Base-by-base conservation (phyloP, 2,888 invertebrate genomes). In the Iphiclides podalirius region DNA sequence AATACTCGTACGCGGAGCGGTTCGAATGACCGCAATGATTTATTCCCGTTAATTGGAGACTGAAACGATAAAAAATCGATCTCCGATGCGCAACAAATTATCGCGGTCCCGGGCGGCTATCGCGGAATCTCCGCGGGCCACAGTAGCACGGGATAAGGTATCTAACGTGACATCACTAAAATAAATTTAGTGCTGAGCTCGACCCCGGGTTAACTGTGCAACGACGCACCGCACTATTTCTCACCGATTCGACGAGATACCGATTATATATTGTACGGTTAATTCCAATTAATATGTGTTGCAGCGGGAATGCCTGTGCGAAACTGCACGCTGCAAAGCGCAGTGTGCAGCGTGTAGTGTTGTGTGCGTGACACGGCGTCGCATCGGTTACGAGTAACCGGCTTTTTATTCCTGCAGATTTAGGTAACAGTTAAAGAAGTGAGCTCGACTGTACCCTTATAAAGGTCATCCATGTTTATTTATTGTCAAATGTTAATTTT, bases 151-250 rank as follows among this genome's bases (percentile, higher is more conserved):
- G 66, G 79, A 74, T 76, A 75, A 75, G 66, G 70, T 79, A 83
- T 82, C 80, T 70, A 60, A 70, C 72, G 62, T 66, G 73, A 79
- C 79, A 83, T 77, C 81, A 75, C 75, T 75, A 75, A 78, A 77
- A 76, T 76, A 77, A 78, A 80, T 80, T 75, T 76, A 79, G 75
- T 75, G 70, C 67, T 70, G 56, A 50, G 48, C 57, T 43, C 53
- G 61, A 63, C 60, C 78, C 64, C 54, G 67, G 79, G 80, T 81
- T 83, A 80, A 81, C 79, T 71, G 74, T 72, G 74, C 63, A 61
- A 65, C 47, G 60, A 63, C 70, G 70, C 69, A 62, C 72, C 66
- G 70, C 68, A 76, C 77, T 77, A 77, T 79, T 79, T 79, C 75
- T 75, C 75, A 67, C 76, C 72, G 75, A 74, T 77, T 62, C 61